Evolutionary conservation across 2,797 vertebrate species (phyloP).

Genomic region (Rhinatrema bivittatum): DNA sequence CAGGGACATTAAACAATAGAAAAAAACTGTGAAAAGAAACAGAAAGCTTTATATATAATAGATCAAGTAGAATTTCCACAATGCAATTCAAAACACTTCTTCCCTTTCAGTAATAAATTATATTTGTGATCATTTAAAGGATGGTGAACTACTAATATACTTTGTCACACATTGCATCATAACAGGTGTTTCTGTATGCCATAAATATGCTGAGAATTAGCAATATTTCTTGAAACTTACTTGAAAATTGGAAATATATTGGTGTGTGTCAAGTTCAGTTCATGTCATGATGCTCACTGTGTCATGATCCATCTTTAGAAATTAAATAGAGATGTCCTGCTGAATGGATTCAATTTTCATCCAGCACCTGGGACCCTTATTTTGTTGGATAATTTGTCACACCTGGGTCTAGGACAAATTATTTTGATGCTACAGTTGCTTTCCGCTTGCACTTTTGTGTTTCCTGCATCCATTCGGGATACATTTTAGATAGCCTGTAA

Average conservation of each 20-base stretch:
- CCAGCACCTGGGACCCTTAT: constrained; percentile 3
- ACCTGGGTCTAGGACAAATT: constrained; percentile 17
- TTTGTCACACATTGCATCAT: constrained; percentile 19
- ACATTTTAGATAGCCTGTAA: not conserved
- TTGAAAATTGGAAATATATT: constrained; percentile 37
- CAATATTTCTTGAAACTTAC: constrained; percentile 24
- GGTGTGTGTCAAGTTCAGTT: constrained; percentile 29
- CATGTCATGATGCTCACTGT: constrained; percentile 19
- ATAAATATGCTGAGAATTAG: constrained; percentile 28
- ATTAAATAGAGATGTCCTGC: constrained; percentile 26
- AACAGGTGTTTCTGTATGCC: constrained; percentile 17
- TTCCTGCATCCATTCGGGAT: constrained; percentile 6
- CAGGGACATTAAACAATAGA: no score
- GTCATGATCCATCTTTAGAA: constrained; percentile 24
- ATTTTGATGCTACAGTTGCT: constrained; percentile 9
- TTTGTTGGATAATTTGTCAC: constrained; percentile 24
- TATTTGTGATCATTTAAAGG: no score
- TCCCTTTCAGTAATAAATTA: no score
- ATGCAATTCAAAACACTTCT: no score
- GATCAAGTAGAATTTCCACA: no score
- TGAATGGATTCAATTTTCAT: constrained; percentile 22
- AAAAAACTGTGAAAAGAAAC: no score
- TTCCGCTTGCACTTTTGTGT: not conserved
- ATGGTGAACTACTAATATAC: no score
- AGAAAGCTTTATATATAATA: no score